These are phyloP conservation scores for Acanthurus tractus DNA, from an alignment of 2,797 vertebrate genomes.

Conservation along the genomic window DNA sequence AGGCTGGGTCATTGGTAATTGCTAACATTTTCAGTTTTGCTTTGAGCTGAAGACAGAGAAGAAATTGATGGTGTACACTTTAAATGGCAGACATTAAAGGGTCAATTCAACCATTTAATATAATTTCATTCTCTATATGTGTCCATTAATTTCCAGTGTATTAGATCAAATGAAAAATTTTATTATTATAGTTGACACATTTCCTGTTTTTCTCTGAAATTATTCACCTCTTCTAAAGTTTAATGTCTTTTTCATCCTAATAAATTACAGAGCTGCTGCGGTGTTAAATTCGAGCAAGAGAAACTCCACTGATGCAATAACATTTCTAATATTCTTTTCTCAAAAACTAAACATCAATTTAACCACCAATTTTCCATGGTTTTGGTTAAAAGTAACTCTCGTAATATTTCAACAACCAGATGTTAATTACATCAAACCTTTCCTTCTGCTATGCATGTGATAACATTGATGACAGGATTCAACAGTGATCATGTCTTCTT, in stretches of 20 bases:
- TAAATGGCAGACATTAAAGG: conserved; percentile 33
- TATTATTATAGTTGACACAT: neutral
- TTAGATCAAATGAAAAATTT: neutral
- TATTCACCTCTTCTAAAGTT: conserved; percentile 14
- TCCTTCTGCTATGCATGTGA: conserved; percentile 6
- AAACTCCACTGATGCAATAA: conserved; percentile 3
- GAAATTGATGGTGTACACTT: conserved; percentile 24
- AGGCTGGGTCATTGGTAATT: conserved; percentile 60
- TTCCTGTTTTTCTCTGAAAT: conserved; percentile 31
- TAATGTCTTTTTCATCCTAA: conserved; percentile 1
- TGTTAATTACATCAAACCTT: neutral
- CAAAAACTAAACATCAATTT: conserved; percentile 15
- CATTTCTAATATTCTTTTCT: neutral
- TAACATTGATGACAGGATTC: conserved; percentile 23
- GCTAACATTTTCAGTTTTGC: conserved; percentile 61
- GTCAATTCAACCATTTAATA: conserved; percentile 31
- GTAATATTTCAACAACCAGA: conserved; percentile 12
- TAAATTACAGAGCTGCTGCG: conserved; percentile 20
- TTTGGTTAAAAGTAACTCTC: conserved; percentile 6
- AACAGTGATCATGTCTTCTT: conserved; percentile 35
- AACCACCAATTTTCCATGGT: neutral
- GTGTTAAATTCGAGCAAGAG: conserved; percentile 49
- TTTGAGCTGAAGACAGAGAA: conserved; percentile 45
- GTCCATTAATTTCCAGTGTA: neutral
- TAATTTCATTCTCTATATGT: neutral